Conservation (phyloP, 1,140 invertebrate species). For the Aporrectodea caliginosa region DNA sequence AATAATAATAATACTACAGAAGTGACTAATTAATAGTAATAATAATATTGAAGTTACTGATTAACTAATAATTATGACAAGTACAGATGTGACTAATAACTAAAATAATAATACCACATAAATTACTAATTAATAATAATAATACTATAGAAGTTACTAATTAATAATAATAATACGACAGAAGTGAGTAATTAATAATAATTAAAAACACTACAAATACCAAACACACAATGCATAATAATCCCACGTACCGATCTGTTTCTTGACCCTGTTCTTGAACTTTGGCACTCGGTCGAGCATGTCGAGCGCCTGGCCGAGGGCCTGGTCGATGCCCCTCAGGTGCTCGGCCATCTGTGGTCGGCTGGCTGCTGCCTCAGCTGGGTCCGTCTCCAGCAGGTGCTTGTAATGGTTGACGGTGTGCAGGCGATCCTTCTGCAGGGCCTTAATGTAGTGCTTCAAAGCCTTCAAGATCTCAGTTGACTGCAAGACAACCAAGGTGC, state of each 20-base stretch:
- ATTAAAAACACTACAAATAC: too few relatives aligned
- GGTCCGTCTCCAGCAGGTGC: constrained; percentile 46
- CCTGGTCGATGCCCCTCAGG: constrained; percentile 45
- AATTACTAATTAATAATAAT: too few relatives aligned
- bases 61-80: too few relatives aligned
- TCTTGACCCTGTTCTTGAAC: constrained; percentile 41
- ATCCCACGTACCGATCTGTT: constrained; percentile 44
- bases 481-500: constrained; percentile 30
- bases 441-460: constrained; percentile 47
- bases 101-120: too few relatives aligned
- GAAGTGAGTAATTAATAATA: too few relatives aligned
- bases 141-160: too few relatives aligned
- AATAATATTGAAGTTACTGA: too few relatives aligned
- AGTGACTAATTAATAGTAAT: too few relatives aligned
- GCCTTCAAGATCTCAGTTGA: constrained; percentile 41
- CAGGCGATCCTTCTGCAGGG: constrained; percentile 69
- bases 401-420: constrained; percentile 91
- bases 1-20: too few relatives aligned
- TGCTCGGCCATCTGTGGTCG: constrained; percentile 43
- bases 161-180: too few relatives aligned
- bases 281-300: constrained; percentile 45
- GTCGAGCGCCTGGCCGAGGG: constrained; percentile 46
- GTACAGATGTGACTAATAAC: too few relatives aligned
- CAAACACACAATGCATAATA: too few relatives aligned
- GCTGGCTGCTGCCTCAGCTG: constrained; percentile 38